Base-by-base conservation (phyloP, 1,140 invertebrate species). In the Centruroides vittatus region DNA sequence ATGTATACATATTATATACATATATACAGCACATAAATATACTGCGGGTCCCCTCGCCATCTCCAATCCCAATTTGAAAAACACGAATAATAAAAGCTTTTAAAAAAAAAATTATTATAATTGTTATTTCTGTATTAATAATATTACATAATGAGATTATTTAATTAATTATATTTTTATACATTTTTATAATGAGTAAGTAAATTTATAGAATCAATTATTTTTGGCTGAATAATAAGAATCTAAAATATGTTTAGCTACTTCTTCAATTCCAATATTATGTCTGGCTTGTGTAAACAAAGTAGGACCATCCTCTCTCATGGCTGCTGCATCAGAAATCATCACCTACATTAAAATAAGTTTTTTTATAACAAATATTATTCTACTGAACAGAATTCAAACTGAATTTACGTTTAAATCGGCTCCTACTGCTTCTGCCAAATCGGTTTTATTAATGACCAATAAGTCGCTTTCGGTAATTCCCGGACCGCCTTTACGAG, bases 361-460 rank as follows among this genome's bases (percentile, higher is more conserved):
- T 7, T 12, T 41, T 4, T 41, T 41, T 41, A 11, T n/a, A 51
- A 13, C 10, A 3, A 10, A n/a, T 11, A 51, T 51, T 51, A 8
- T 51, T n/a, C 23, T n/a, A 23, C 23, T 23, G 11, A 5, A 57
- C 36, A 13, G 47, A 48, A 3, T 23, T n/a, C 11, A n/a, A 47
- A 12, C 11, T 23, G 1, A 13, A 36, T 13, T 53, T 64, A 61
- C 64, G 35, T 51, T 36, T n/a, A 65, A 41, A 50, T 70, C 69
- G n/a, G 73, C 73, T 1, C 73, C 73, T 10, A 75, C 74, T 10
- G 72, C 72, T 35, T 69, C 66, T 7, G 74, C 73, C 2, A 75
- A 68, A 64, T 75, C 74, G 10, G 70, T 73, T 65, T 75, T 75
- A 63, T 75, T 75, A 51, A 75, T 71, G 5, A 75, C 71, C n/a